A percentile compares a stretch with the other conserved stretches of the same genome.
Conservation (phyloP, 2,797 vertebrate genomes). For the Urosaurus nigricauda region DNA sequence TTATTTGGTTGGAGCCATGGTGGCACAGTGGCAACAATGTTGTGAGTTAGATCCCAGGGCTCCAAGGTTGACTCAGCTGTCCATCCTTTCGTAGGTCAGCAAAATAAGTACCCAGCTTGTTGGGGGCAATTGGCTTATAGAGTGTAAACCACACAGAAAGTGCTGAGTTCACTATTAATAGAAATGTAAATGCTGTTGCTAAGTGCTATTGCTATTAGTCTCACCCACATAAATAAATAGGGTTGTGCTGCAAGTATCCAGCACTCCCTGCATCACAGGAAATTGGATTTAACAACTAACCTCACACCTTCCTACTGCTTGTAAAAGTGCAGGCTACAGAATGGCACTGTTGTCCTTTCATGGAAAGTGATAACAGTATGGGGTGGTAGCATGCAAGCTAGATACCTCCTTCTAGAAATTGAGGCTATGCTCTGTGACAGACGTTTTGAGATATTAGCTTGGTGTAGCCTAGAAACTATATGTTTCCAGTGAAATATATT, state of each 20-base stretch:
- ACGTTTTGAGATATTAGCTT: conserved; percentile 12
- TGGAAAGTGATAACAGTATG: background rate
- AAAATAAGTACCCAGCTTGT: too few species aligned
- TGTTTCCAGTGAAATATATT: background rate
- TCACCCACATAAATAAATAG: background rate
- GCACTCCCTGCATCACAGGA: background rate
- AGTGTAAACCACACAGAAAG: too few species aligned
- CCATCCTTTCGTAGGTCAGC: too few species aligned
- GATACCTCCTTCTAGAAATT: background rate
- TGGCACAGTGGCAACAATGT: too few species aligned
- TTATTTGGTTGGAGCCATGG: too few species aligned
- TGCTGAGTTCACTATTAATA: too few species aligned
- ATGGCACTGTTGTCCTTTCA: too few species aligned
- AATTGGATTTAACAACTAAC: background rate
- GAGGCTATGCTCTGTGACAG: background rate
- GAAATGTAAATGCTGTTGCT: too few species aligned
- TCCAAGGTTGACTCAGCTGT: too few species aligned
- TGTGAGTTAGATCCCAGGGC: too few species aligned
- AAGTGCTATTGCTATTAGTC: background rate
- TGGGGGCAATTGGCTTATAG: too few species aligned
- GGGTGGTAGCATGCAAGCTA: background rate
- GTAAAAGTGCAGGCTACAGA: background rate
- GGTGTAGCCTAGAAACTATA: background rate
- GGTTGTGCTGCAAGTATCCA: background rate
- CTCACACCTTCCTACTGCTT: background rate